Percentiles rank a stretch among this genome's conserved stretches.
Conservation (phyloP, 1,140 invertebrate genomes). For the Neocloeon triangulifer region DNA sequence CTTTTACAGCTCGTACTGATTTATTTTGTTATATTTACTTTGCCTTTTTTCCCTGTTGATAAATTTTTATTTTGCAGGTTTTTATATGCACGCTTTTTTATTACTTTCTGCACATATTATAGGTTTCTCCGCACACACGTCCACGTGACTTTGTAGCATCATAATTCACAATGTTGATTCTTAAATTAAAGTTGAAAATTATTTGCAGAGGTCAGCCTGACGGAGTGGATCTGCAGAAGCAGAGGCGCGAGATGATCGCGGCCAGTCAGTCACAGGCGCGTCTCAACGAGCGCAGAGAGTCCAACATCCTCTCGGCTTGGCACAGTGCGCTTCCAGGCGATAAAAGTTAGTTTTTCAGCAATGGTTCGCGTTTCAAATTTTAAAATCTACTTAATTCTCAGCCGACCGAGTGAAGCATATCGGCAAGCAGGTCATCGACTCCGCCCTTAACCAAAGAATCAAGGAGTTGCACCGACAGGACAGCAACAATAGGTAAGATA, state of each 20-base stretch:
- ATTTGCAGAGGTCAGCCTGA: conserved; percentile 7
- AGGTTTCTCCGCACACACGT: no score
- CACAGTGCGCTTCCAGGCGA: conserved; percentile 7
- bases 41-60: no score
- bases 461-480: background rate
- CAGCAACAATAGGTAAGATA: background rate
- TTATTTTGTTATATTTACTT: no score
- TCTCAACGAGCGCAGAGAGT: conserved; percentile 12
- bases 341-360: conserved; percentile 2
- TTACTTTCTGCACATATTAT: no score
- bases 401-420: conserved; percentile 2
- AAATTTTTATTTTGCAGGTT: no score
- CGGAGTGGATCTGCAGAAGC: conserved; percentile 10
- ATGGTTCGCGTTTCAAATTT: background rate
- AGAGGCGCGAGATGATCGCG: conserved; percentile 9
- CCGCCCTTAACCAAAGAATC: background rate
- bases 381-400: no score
- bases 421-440: conserved; percentile 2
- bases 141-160: no score
- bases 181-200: no score
- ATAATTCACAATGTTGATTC: no score
- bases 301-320: conserved; percentile 11
- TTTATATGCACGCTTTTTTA: no score
- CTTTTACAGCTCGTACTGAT: conserved; percentile 6
- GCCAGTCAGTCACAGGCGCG: conserved; percentile 12